phyloP scores from a whole-genome alignment of 2,797 vertebrate species.

The Sebastes matsubarae region DNA sequence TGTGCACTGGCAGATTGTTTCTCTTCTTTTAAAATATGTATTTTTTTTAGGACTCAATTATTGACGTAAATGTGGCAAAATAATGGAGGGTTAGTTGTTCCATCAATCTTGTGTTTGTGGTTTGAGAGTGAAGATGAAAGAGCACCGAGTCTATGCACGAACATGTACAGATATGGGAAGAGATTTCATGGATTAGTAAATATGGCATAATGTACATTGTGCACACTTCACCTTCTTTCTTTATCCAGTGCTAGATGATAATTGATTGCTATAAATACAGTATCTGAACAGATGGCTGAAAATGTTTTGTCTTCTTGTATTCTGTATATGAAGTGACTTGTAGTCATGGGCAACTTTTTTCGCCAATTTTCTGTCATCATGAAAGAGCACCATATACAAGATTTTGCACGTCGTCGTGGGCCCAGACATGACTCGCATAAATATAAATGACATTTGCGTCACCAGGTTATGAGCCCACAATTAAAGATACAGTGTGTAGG shows the following conservation, averaged over 20 bases:
- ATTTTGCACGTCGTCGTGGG: not conserved
- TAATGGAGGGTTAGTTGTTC: not conserved
- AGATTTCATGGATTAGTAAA: not conserved
- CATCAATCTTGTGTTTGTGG: not conserved
- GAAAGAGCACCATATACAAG: not conserved
- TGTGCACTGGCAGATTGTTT: not conserved
- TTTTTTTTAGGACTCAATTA: not conserved
- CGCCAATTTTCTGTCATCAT: not conserved
- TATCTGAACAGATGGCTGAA: not conserved
- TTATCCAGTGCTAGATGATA: not conserved
- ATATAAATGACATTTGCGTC: not conserved
- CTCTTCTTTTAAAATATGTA: not conserved
- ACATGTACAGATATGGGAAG: not conserved
- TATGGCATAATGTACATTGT: not conserved
- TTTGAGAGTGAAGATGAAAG: not conserved
- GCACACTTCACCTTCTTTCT: not conserved
- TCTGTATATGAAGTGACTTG: not conserved
- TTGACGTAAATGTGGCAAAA: not conserved
- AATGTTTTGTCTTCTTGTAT: not conserved
- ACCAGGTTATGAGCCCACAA: not conserved
- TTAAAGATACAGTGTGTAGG: too few relatives aligned
- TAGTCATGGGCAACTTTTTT: not conserved
- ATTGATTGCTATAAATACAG: not conserved
- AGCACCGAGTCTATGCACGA: not conserved
- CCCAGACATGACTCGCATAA: not conserved